These are phyloP conservation scores for Drosophila suboccidentalis DNA, from an alignment of 2,888 invertebrate species.

Conservation along the genomic window DNA sequence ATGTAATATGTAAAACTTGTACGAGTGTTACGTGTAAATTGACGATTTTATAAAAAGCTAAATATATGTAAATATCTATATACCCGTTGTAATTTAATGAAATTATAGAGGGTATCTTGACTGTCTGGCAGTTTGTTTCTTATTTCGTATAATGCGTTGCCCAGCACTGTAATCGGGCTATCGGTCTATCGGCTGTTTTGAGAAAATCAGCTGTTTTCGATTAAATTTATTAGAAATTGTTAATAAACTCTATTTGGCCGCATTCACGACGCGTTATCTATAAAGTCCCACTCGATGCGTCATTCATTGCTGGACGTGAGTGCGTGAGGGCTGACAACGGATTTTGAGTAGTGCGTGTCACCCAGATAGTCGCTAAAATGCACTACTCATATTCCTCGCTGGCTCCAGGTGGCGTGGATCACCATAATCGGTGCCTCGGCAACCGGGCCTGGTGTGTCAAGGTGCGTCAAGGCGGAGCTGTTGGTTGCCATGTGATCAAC, in stretches of 20 bases:
- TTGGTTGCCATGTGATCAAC: neutral
- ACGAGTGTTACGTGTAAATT: slow-evolving; percentile 41
- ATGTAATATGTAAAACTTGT: slow-evolving; percentile 41
- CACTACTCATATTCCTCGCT: slow-evolving; percentile 88
- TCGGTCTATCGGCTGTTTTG: slow-evolving; percentile 36
- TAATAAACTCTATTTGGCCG: slow-evolving; percentile 28
- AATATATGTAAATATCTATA: slow-evolving; percentile 12
- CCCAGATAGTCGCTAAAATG: slow-evolving; percentile 83
- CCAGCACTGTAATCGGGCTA: slow-evolving; percentile 45
- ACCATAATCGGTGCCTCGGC: slow-evolving; percentile 94
- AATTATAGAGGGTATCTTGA: neutral
- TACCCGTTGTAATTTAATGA: no score
- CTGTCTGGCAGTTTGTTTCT: neutral
- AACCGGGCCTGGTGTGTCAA: slow-evolving; percentile 95
- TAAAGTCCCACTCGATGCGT: slow-evolving; percentile 48
- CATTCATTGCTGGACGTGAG: slow-evolving; percentile 53
- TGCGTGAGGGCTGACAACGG: slow-evolving; percentile 30
- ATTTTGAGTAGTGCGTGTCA: slow-evolving; percentile 4
- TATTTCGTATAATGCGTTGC: slow-evolving; percentile 7
- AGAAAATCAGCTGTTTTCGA: slow-evolving; percentile 49
- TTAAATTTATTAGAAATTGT: slow-evolving; percentile 18
- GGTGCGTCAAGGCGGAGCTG: slow-evolving; percentile 83
- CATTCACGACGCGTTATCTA: slow-evolving; percentile 50
- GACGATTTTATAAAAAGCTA: slow-evolving; percentile 46
- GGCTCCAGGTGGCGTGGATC: slow-evolving; percentile 88